Percentiles rank a stretch among this genome's conserved stretches.
Conservation (phyloP, 2,888 invertebrate genomes). For the Drosophila robusta region DNA sequence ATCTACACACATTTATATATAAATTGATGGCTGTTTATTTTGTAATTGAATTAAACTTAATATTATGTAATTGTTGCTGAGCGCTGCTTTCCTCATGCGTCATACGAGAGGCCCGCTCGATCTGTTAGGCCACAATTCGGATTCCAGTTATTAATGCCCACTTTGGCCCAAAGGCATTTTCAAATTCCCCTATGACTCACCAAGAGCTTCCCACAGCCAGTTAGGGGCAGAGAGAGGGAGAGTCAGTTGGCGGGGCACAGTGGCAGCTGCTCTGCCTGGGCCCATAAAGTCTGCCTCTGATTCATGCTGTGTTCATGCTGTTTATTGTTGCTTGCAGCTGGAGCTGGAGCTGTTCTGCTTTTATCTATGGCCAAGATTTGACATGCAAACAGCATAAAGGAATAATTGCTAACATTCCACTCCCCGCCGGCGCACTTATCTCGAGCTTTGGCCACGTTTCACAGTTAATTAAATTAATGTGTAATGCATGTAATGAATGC, state of each 20-base stretch:
- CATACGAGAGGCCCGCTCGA: slow-evolving; percentile 30
- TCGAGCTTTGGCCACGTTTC: slow-evolving; percentile 28
- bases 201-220: background rate
- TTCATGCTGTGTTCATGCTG: slow-evolving; percentile 63
- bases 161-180: slow-evolving; percentile 56
- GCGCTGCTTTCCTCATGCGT: slow-evolving; percentile 49
- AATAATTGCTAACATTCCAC: slow-evolving; percentile 62
- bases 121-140: slow-evolving; percentile 22
- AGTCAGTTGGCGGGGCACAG: background rate
- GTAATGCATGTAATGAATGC: slow-evolving; percentile 46
- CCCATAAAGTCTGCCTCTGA: slow-evolving; percentile 52
- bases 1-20: slow-evolving; percentile 8
- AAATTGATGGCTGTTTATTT: slow-evolving; percentile 14
- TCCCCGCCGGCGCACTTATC: slow-evolving; percentile 18
- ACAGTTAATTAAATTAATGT: slow-evolving; percentile 74
- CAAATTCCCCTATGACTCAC: slow-evolving; percentile 62
- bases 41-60: slow-evolving; percentile 47
- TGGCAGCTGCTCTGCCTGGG: slow-evolving; percentile 25
- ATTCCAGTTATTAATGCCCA: slow-evolving; percentile 49
- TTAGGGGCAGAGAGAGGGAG: background rate
- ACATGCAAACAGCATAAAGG: slow-evolving; percentile 61
- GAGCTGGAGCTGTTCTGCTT: slow-evolving; percentile 6
- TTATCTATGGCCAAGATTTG: slow-evolving; percentile 60
- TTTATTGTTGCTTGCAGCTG: slow-evolving; percentile 16
- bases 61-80: slow-evolving; percentile 41